Evolutionary conservation across 1,140 invertebrate species (phyloP).

Genomic region (honey bee (Apis mellifera)): DNA sequence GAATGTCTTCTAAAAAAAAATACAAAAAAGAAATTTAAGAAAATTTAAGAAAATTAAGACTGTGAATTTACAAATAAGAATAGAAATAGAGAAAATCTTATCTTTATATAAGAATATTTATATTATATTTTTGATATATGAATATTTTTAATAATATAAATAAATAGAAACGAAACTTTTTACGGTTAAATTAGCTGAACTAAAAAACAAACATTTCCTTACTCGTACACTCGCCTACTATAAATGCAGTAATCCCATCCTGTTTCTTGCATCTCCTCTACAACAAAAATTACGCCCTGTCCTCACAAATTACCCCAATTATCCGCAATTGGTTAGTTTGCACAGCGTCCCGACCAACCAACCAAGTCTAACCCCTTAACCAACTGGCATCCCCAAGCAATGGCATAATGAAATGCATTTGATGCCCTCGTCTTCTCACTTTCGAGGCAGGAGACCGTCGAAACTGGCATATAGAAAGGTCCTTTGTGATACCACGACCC

Average conservation of each 20-base stretch:
- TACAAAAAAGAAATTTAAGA: no score
- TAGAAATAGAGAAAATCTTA: no score
- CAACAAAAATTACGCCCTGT: not conserved
- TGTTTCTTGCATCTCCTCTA: not conserved
- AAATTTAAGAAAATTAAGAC: no score
- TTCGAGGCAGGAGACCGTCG: slow-evolving; percentile 21
- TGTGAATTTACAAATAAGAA: no score
- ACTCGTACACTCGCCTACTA: no score
- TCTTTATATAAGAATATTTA: no score
- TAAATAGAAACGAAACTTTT: no score
- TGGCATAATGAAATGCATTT: slow-evolving; percentile 62
- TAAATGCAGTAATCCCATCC: not conserved
- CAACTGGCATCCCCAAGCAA: not conserved
- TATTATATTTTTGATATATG: no score
- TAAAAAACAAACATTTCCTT: no score
- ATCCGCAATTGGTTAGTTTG: not conserved
- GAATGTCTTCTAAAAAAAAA: no score
- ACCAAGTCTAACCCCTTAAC: not conserved
- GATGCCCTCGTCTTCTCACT: slow-evolving; percentile 42
- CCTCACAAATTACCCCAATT: not conserved
- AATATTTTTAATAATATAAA: no score
- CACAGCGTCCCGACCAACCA: not conserved
- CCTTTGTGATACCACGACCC: slow-evolving; percentile 57
- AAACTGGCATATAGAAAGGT: slow-evolving; percentile 8
- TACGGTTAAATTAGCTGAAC: no score